These are phyloP conservation scores for Malurus alboscapulatus DNA, from an alignment of 2,113 vertebrate genomes.

Conservation along the genomic window DNA sequence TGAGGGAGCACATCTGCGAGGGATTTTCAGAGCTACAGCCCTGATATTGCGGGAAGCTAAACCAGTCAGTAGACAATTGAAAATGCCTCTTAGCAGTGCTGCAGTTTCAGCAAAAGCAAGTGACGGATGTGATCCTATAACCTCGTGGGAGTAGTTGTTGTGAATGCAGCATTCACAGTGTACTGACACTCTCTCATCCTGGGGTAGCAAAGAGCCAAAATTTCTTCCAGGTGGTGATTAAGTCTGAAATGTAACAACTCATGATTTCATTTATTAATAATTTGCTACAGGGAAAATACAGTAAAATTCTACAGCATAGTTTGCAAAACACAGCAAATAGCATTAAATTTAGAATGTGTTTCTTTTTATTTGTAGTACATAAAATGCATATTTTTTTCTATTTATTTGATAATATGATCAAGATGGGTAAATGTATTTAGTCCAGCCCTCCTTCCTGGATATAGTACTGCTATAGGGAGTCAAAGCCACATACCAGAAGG, in stretches of 20 bases:
- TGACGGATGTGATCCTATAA: neutral
- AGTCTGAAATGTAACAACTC: slow-evolving; percentile 15
- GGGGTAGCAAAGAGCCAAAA: neutral
- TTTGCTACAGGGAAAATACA: neutral
- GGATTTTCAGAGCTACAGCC: slow-evolving; percentile 39
- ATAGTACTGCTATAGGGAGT: neutral
- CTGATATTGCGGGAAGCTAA: neutral
- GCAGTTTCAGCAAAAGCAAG: slow-evolving; percentile 28
- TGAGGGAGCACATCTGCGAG: neutral
- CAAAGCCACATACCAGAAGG: neutral
- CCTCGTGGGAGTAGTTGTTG: neutral
- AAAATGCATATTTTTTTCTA: neutral
- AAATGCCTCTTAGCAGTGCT: slow-evolving; percentile 31
- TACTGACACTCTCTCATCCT: neutral
- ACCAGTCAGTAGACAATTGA: slow-evolving; percentile 17
- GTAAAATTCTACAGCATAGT: neutral
- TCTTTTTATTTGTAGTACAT: neutral
- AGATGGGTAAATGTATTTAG: slow-evolving; percentile 19
- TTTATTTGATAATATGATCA: slow-evolving; percentile 19
- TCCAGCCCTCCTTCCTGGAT: neutral
- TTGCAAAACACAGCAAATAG: slow-evolving; percentile 26
- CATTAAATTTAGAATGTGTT: neutral
- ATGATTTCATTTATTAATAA: slow-evolving; percentile 4
- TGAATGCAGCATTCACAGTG: neutral
- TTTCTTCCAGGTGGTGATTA: slow-evolving; percentile 34